Percentiles rank a stretch among this genome's conserved stretches.
These are phyloP conservation scores for Allolobophora icterica DNA, from an alignment of 2,888 invertebrate genomes.

Conservation along the genomic window DNA sequence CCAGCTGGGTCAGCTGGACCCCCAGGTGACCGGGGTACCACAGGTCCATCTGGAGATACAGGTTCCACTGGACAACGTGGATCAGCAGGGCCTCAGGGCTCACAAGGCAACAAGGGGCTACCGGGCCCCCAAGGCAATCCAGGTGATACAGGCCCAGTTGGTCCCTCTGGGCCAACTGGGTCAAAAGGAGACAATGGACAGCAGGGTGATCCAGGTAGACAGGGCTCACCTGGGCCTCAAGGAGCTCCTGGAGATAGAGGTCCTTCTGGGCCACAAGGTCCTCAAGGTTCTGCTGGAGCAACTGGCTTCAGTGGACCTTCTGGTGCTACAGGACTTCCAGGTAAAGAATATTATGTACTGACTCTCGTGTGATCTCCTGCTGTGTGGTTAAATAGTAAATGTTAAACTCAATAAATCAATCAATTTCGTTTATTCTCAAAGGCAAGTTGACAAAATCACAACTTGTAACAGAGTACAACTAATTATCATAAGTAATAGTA, in stretches of 20 bases:
- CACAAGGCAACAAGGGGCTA: neutral
- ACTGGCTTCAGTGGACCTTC: conserved; percentile 21
- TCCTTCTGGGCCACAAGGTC: conserved; percentile 40
- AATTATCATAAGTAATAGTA: too few species aligned
- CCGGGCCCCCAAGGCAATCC: neutral
- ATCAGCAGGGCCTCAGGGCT: neutral
- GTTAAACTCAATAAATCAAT: too few species aligned
- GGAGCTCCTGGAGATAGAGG: conserved; percentile 44
- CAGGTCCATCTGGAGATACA: neutral
- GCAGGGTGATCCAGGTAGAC: conserved; percentile 39
- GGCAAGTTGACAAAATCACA: too few species aligned
- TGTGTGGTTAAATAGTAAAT: too few species aligned
- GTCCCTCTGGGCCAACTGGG: conserved; percentile 38
- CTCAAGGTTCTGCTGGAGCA: conserved; percentile 38
- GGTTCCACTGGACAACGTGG: conserved; percentile 29
- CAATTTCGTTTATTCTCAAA: too few species aligned
- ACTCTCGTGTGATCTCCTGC: neutral
- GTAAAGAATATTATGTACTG: neutral
- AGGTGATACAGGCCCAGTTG: neutral
- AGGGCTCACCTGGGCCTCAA: conserved; percentile 41
- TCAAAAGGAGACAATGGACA: conserved; percentile 33
- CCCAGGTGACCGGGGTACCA: conserved; percentile 22
- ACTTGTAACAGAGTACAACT: too few species aligned
- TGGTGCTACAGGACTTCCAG: conserved; percentile 28
- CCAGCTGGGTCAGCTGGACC: conserved; percentile 20